A percentile compares a stretch with the other conserved stretches of the same genome.
Conservation (phyloP, 2,888 invertebrate genomes). For the Amiota communis region DNA sequence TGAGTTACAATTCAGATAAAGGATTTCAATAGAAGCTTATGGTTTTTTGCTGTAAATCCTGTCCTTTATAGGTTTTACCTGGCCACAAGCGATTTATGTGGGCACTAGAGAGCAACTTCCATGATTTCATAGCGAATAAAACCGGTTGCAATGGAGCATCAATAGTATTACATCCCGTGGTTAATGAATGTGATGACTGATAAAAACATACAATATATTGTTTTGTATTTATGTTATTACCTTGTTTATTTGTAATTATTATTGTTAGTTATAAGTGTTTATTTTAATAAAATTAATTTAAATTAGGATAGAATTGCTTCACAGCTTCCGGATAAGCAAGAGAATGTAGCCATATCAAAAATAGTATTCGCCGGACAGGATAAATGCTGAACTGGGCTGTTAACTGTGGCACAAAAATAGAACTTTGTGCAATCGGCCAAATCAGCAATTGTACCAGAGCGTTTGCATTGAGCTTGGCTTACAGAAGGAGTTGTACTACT, state of each 20-base stretch:
- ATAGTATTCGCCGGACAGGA: constrained; percentile 40
- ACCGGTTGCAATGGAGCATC: constrained; percentile 79
- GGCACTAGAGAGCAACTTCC: constrained; percentile 80
- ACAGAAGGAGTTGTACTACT: background rate
- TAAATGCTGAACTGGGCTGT: constrained; percentile 38
- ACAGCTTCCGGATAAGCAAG: constrained; percentile 46
- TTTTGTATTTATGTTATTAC: constrained; percentile 1
- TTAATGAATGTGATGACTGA: constrained; percentile 73
- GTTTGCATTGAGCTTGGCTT: constrained; percentile 29
- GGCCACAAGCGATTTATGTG: constrained; percentile 78
- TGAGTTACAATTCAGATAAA: constrained; percentile 27
- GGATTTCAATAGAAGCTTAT: background rate
- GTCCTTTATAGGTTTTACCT: constrained; percentile 71
- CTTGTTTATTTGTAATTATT: constrained; percentile 39
- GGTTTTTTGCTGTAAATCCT: background rate
- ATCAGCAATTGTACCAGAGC: constrained; percentile 58
- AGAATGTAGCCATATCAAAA: constrained; percentile 36
- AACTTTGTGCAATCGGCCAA: constrained; percentile 61
- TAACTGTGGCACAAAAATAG: constrained; percentile 60
- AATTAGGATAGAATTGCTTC: constrained; percentile 23
- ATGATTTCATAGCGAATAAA: constrained; percentile 77
- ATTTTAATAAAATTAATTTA: constrained; percentile 28
- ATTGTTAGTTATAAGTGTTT: constrained; percentile 36
- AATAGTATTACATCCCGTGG: constrained; percentile 77
- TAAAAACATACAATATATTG: background rate